A percentile compares a stretch with the other conserved stretches of the same genome.
Evolutionary conservation across 2,113 vertebrate genomes (phyloP).

Genomic region (Centropristis striata): DNA sequence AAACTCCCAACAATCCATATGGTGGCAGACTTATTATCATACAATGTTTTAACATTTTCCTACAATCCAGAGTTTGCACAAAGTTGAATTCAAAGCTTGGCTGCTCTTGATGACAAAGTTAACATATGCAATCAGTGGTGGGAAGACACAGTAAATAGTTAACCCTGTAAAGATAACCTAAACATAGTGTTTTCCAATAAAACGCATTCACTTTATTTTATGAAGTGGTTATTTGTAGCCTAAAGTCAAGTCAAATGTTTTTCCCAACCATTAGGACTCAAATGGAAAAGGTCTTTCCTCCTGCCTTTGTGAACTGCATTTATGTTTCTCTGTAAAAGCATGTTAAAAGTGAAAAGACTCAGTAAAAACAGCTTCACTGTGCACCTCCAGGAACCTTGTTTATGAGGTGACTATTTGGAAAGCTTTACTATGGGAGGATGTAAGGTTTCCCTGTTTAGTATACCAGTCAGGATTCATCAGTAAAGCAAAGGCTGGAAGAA

Average conservation of each 20-base stretch:
- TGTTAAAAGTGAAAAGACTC: slow-evolving; percentile 49
- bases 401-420: slow-evolving; percentile 61
- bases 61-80: not conserved
- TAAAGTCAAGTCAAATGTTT: slow-evolving; percentile 4
- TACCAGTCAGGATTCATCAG: slow-evolving; percentile 11
- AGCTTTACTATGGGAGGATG: slow-evolving; percentile 50
- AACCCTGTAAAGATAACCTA: not conserved
- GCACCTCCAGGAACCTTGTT: slow-evolving; percentile 58
- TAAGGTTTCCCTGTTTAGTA: slow-evolving; percentile 28
- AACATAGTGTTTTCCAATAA: not conserved
- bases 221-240: slow-evolving; percentile 30
- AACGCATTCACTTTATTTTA: slow-evolving; percentile 20
- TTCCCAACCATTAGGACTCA: slow-evolving; percentile 2
- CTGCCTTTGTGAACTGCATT: slow-evolving; percentile 41
- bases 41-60: not conserved
- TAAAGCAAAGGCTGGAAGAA: slow-evolving; percentile 12
- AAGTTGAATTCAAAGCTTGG: not conserved
- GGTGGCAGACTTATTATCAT: not conserved
- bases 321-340: slow-evolving; percentile 55
- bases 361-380: slow-evolving; percentile 47
- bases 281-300: slow-evolving; percentile 34
- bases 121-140: not conserved
- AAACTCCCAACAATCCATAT: not conserved
- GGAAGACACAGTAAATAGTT: not conserved
- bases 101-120: not conserved